These are phyloP conservation scores for Australoheros scitulus DNA, from an alignment of 2,113 vertebrate species.

Conservation along the genomic window DNA sequence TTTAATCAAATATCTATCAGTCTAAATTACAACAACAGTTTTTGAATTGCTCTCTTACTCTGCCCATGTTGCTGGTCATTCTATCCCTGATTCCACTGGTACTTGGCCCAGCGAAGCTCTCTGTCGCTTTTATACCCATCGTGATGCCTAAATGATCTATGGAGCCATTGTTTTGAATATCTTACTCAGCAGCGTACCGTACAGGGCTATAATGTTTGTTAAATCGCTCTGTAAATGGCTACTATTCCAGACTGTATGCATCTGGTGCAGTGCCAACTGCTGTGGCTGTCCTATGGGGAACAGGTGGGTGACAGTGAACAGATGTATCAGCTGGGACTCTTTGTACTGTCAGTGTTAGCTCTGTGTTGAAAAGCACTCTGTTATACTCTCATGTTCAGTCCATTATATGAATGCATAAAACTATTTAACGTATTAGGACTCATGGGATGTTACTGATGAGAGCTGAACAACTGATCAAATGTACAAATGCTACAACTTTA, in stretches of 20 bases:
- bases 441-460: neutral
- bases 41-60: conserved; percentile 46
- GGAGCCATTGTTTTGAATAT: conserved; percentile 66
- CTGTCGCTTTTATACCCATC: conserved; percentile 68
- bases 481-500: neutral
- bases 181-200: conserved; percentile 69
- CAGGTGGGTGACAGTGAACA: conserved; percentile 34
- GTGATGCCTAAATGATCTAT: conserved; percentile 66
- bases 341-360: conserved; percentile 10
- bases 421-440: neutral
- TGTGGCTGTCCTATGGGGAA: conserved; percentile 25
- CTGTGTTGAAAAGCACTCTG: neutral
- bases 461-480: neutral
- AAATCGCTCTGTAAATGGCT: conserved; percentile 69
- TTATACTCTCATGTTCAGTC: neutral
- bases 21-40: neutral
- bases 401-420: neutral
- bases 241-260: conserved; percentile 71
- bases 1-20: neutral
- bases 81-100: conserved; percentile 44
- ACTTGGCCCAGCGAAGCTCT: conserved; percentile 18
- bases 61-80: conserved; percentile 64
- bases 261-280: conserved; percentile 64
- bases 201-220: conserved; percentile 66
- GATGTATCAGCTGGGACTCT: conserved; percentile 23